Conservation (phyloP, 2,113 vertebrate species). For the Pampusana beccarii region DNA sequence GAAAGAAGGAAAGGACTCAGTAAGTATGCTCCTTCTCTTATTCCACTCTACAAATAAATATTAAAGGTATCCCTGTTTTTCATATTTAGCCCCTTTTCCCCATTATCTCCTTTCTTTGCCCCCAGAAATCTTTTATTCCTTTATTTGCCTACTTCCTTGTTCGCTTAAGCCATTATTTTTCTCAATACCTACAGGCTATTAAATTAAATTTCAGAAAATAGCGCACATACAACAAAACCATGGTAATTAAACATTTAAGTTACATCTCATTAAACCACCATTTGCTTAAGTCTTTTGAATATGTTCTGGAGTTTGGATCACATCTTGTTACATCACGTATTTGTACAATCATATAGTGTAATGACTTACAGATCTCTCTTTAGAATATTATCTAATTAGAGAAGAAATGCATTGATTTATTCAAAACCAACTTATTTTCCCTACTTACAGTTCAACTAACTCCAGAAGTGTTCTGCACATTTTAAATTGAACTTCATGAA, state of each 20-base stretch:
- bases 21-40: background rate
- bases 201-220: background rate
- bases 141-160: background rate
- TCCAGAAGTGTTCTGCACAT: conserved; percentile 2
- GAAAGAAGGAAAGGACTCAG: background rate
- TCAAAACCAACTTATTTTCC: background rate
- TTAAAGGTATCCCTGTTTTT: background rate
- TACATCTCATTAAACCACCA: background rate
- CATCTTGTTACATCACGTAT: background rate
- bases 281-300: background rate
- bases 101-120: background rate
- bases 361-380: background rate
- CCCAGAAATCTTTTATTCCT: background rate
- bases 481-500: background rate
- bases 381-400: conserved; percentile 4
- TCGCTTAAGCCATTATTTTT: background rate
- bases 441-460: background rate
- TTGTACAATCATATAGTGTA: background rate
- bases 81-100: background rate
- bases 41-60: background rate
- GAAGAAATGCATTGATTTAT: background rate
- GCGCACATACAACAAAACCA: background rate
- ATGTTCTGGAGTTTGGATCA: background rate
- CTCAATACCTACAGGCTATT: background rate
- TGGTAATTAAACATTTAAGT: background rate